Evolutionary conservation across 2,113 vertebrate species (phyloP), one percentile per base, ranked within the genome.

Genomic region (Pipra filicauda): DNA sequence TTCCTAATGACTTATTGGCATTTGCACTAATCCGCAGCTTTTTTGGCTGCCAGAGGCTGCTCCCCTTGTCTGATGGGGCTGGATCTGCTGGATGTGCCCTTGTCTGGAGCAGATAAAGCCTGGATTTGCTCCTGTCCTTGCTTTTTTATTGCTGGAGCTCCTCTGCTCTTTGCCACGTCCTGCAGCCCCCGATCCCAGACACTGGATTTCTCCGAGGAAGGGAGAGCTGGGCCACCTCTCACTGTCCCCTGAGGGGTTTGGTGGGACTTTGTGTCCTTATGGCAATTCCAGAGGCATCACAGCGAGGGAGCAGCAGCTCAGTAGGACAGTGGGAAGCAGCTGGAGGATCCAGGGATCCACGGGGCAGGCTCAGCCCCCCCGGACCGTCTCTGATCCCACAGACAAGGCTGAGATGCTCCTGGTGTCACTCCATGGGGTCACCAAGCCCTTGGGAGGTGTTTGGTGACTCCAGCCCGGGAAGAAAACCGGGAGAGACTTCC

Each of bases 1-100:
- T 97, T 97, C 94, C 95, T 84, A 75, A 93, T 57, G 91, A 75
- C 74, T 96, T 95, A 93, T 93, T 92, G 96, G 96, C 96, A 95
- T 80, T 89, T 83, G 62, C 76, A 43, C 89, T 85, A 27, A 95
- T 91, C 82, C 76, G 7, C 6, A 4, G 92, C 27, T 74, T 76
- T 46, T 70, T 26, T 27, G 79, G 52, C 81, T 91, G 87, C 59
- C 6, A 8, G 73, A 72, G 87, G 81, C 87, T 85, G 67, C 22
- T 79, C 22, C 76, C 58, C 9, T 31, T 24, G 9, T 28, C 30
- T 4, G 15, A 7, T 2, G 43, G 70, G 58, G 57, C 6, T 51
- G 86, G 59, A 39, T 24, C 48, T 24, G 52, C 24, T 23, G 61
- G 61, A 59, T 70, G 54, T 2, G 19, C 74, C 39, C 28, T 55